phyloP scores from a whole-genome alignment of 2,797 vertebrate species.

The Pantherophis alleghaniensis region DNA sequence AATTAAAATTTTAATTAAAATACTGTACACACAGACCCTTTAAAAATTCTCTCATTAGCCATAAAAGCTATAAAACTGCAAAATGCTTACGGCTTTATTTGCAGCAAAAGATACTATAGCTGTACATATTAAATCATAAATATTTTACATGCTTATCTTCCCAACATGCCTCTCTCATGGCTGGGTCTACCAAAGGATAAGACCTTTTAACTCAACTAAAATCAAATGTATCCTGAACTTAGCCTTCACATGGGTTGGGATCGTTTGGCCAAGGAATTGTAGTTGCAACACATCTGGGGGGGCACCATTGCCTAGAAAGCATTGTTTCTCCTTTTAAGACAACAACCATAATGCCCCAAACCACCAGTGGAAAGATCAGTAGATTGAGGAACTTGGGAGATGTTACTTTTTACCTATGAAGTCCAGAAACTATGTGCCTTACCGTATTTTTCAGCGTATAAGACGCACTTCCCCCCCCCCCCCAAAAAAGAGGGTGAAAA shows the following conservation, averaged over 20 bases:
- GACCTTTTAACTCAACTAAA: conserved; percentile 11
- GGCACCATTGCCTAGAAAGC: background rate
- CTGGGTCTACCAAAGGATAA: background rate
- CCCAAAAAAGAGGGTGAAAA: no score
- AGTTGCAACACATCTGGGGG: background rate
- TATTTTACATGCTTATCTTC: conserved; percentile 38
- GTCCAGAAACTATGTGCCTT: background rate
- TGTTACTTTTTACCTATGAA: background rate
- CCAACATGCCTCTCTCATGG: conserved; percentile 15
- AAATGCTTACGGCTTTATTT: conserved; percentile 45
- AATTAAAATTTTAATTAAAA: conserved; percentile 51
- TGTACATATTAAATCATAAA: conserved; percentile 32
- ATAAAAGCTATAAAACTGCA: conserved; percentile 35
- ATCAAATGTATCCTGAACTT: background rate
- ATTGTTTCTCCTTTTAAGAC: background rate
- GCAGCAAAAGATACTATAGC: conserved; percentile 42
- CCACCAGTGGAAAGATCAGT: background rate
- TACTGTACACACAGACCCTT: conserved; percentile 42
- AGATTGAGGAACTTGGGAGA: background rate
- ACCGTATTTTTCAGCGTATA: no score
- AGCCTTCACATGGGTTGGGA: background rate
- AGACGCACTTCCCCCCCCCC: no score
- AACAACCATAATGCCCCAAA: background rate
- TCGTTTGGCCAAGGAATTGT: background rate
- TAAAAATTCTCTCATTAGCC: conserved; percentile 37